These are phyloP conservation scores for Emberiza fucata DNA, from an alignment of 2,113 vertebrate genomes.

Conservation along the genomic window DNA sequence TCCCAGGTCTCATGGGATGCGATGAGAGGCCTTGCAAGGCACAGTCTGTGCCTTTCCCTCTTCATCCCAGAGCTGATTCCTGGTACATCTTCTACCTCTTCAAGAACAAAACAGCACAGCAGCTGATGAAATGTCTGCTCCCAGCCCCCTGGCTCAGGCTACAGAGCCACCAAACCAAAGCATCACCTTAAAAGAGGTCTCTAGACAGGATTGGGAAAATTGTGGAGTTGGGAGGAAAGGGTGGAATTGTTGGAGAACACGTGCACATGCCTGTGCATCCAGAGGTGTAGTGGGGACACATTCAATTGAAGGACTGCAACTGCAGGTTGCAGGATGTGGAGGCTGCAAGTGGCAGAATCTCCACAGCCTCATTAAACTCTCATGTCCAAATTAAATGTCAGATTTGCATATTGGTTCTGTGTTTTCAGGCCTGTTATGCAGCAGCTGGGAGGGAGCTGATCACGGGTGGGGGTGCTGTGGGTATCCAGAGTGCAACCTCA, in stretches of 20 bases:
- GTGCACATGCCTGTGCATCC: background rate
- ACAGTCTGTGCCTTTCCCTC: background rate
- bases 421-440: background rate
- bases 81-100: background rate
- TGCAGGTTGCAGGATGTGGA: conserved; percentile 38
- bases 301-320: background rate
- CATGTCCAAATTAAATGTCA: conserved; percentile 67
- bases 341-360: conserved; percentile 37
- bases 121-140: background rate
- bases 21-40: background rate
- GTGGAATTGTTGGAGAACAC: background rate
- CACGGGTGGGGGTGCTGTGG: background rate
- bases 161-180: background rate
- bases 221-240: background rate
- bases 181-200: background rate
- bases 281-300: background rate
- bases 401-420: conserved; percentile 46
- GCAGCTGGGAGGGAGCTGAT: background rate
- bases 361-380: conserved; percentile 54
- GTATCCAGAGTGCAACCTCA: background rate
- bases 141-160: background rate
- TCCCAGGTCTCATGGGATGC: background rate
- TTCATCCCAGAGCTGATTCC: background rate
- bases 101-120: background rate
- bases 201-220: background rate